Conservation (phyloP, 2,888 invertebrate species). For the Tetragnatha montana region DNA sequence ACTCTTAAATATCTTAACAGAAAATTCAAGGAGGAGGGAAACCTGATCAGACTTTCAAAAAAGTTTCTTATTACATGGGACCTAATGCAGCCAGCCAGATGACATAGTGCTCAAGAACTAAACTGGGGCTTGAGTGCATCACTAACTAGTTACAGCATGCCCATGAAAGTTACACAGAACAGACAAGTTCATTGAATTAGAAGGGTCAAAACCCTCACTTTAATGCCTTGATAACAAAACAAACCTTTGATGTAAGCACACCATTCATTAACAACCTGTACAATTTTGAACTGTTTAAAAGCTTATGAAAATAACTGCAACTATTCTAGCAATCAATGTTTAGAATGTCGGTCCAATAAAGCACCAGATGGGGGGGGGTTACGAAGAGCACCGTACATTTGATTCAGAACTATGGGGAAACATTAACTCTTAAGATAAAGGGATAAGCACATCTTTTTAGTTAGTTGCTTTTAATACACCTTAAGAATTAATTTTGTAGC, state of each 20-base stretch:
- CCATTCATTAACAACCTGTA: slow-evolving; percentile 17
- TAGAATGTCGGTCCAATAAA: slow-evolving; percentile 26
- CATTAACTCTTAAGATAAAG: slow-evolving; percentile 15
- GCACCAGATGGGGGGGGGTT: slow-evolving; percentile 47
- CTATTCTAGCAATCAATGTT: slow-evolving; percentile 34
- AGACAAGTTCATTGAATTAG: too few relatives aligned
- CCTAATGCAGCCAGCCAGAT: too few relatives aligned
- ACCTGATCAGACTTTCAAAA: too few relatives aligned
- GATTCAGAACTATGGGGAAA: slow-evolving; percentile 29
- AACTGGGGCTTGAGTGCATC: too few relatives aligned
- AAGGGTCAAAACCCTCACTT: too few relatives aligned
- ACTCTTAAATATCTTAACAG: too few relatives aligned
- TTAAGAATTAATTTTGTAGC: slow-evolving; percentile 8
- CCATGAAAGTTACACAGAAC: too few relatives aligned
- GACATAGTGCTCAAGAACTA: too few relatives aligned
- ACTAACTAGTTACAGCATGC: too few relatives aligned
- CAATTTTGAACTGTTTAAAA: slow-evolving; percentile 18
- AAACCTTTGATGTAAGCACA: neutral
- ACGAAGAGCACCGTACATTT: slow-evolving; percentile 31
- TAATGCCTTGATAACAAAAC: neutral
- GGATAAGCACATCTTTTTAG: slow-evolving; percentile 19
- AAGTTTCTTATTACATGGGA: too few relatives aligned
- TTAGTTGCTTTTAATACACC: slow-evolving; percentile 2
- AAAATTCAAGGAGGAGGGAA: too few relatives aligned
- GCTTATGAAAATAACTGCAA: slow-evolving; percentile 38